phyloP scores from a whole-genome alignment of 2,113 vertebrate species.

The Tetraodon nigroviridis region DNA sequence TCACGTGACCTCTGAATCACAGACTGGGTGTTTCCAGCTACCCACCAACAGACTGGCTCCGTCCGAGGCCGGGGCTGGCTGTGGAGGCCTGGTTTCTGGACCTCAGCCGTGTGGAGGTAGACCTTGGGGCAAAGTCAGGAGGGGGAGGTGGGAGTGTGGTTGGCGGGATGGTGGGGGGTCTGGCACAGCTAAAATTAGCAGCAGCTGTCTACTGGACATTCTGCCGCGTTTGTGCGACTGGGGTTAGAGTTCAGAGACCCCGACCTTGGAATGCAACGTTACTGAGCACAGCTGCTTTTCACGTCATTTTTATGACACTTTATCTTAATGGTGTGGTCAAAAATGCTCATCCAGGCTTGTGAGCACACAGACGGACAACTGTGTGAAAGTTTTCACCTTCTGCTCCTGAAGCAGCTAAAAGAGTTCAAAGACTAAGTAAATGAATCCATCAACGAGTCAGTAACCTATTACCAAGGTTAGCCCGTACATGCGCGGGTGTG shows the following conservation, averaged over 20 bases:
- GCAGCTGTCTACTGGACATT: constrained; percentile 64
- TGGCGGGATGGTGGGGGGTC: constrained; percentile 36
- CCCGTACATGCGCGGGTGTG: neutral
- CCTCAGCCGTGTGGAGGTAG: constrained; percentile 24
- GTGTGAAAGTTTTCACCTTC: neutral
- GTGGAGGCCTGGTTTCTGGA: constrained; percentile 20
- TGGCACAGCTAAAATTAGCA: constrained; percentile 63
- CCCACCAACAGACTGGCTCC: constrained; percentile 10
- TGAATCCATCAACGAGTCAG: too few relatives aligned
- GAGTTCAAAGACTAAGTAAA: neutral
- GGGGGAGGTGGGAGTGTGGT: constrained; percentile 31
- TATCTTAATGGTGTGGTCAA: constrained; percentile 22
- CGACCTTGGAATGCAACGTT: constrained; percentile 27
- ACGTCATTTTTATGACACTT: constrained; percentile 23
- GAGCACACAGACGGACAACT: neutral
- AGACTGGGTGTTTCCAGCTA: constrained; percentile 1
- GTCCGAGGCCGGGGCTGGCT: constrained; percentile 1
- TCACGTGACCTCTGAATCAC: too few relatives aligned
- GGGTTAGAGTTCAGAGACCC: constrained; percentile 8
- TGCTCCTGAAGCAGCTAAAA: neutral
- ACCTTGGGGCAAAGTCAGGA: constrained; percentile 41
- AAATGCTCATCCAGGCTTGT: neutral
- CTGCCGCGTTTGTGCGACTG: constrained; percentile 14
- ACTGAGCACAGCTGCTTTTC: constrained; percentile 15
- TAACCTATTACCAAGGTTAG: neutral